Conservation (phyloP, 1,140 invertebrate genomes). For the Drosophila malerkotliana region DNA sequence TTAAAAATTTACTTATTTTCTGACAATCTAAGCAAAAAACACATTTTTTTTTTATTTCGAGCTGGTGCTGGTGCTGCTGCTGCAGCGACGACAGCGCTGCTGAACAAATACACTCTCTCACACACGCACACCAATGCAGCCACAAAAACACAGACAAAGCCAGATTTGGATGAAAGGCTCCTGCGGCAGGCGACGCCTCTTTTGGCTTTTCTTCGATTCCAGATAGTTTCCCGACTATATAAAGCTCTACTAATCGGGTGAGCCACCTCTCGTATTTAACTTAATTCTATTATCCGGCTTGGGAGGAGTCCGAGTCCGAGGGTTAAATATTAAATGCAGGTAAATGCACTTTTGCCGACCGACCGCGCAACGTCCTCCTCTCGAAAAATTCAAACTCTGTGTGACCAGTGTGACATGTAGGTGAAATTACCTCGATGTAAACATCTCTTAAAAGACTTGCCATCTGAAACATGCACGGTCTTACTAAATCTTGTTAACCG, state of each 20-base stretch:
- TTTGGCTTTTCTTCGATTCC: conserved; percentile 20
- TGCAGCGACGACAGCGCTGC: conserved; percentile 21
- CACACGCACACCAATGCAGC: conserved; percentile 17
- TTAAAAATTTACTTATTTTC: conserved; percentile 43
- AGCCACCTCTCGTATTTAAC: not conserved
- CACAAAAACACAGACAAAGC: conserved; percentile 66
- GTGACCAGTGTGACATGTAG: not conserved
- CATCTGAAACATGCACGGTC: not conserved
- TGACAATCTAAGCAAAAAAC: conserved; percentile 69
- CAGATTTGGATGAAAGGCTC: conserved; percentile 69
- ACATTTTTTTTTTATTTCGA: conserved; percentile 20
- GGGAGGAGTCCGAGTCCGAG: not conserved
- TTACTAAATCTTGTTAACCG: not conserved
- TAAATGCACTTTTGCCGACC: conserved; percentile 4
- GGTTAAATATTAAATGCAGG: not conserved
- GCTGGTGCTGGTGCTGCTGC: conserved; percentile 25
- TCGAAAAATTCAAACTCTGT: not conserved
- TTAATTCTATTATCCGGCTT: not conserved
- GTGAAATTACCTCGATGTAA: not conserved
- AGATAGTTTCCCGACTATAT: not conserved
- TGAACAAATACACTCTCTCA: conserved; percentile 42
- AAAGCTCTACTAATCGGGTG: not conserved
- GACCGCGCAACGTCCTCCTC: conserved; percentile 3
- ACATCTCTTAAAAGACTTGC: not conserved
- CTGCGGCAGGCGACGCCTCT: conserved; percentile 56